Evolutionary conservation across 2,888 invertebrate genomes (phyloP).

Genomic region (Ectropis crepuscularia): DNA sequence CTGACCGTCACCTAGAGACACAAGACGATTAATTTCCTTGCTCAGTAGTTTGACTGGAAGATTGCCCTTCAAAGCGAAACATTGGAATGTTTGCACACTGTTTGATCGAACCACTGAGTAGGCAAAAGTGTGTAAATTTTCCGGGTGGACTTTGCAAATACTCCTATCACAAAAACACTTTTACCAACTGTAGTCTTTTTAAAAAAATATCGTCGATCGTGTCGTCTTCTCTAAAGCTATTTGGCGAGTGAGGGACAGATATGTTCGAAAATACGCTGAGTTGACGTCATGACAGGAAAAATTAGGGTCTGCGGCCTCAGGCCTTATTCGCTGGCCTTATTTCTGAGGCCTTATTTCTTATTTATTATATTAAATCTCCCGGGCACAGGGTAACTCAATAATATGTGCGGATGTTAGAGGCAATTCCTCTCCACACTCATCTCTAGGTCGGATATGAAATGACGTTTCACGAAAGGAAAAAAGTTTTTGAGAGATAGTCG

Average conservation of each 20-base stretch:
- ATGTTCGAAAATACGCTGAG: conserved; percentile 30
- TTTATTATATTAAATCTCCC: conserved; percentile 31
- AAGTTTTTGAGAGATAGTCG: no score
- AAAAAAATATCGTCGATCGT: background rate
- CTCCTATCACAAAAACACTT: no score
- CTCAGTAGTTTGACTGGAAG: no score
- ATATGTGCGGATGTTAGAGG: conserved; percentile 12
- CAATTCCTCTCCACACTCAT: conserved; percentile 10
- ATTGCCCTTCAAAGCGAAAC: no score
- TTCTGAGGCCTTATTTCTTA: conserved; percentile 27
- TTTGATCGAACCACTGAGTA: no score
- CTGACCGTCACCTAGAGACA: no score
- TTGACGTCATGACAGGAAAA: conserved; percentile 28
- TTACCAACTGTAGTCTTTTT: no score
- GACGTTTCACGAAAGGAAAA: conserved; percentile 5
- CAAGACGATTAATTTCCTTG: no score
- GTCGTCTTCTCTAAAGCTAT: conserved; percentile 8
- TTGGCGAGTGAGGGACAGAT: conserved; percentile 16
- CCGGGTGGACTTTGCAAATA: no score
- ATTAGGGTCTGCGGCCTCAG: conserved; percentile 31
- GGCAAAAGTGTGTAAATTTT: no score
- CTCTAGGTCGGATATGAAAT: conserved; percentile 7
- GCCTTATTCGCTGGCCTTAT: conserved; percentile 16
- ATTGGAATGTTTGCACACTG: no score
- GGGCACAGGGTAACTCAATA: conserved; percentile 27